These are phyloP conservation scores for Corydoras maculifer DNA, from an alignment of 2,113 vertebrate genomes.

Conservation along the genomic window DNA sequence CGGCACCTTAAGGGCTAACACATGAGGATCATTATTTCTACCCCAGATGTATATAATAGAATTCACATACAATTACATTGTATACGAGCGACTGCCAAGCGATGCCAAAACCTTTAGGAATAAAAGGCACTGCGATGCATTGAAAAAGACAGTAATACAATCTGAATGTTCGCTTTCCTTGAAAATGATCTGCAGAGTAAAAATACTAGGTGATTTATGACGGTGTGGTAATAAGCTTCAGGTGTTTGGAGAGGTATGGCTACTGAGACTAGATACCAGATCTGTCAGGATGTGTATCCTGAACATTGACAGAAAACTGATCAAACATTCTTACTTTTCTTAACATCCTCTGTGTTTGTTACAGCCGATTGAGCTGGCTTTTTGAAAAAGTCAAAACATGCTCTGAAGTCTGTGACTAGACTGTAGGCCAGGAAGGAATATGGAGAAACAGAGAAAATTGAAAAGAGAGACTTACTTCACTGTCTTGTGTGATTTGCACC, in stretches of 20 bases:
- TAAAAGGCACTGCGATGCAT: conserved; percentile 9
- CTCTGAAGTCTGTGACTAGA: too few species aligned
- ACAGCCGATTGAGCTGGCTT: too few species aligned
- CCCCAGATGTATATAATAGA: conserved; percentile 16
- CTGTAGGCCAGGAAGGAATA: too few species aligned
- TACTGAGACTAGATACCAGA: not conserved
- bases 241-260: not conserved
- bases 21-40: not conserved
- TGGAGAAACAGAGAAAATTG: not conserved
- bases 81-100: not conserved
- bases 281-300: not conserved
- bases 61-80: conserved; percentile 6
- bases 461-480: conserved; percentile 72
- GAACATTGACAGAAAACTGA: not conserved
- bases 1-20: conserved; percentile 4
- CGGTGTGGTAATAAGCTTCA: conserved; percentile 17
- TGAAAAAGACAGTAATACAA: conserved; percentile 8
- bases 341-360: not conserved
- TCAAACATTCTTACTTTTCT: not conserved
- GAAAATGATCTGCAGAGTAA: not conserved
- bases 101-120: not conserved
- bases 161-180: not conserved
- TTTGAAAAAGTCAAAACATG: too few species aligned
- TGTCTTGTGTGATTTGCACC: conserved; percentile 98
- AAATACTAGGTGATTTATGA: conserved; percentile 2